phyloP scores from a whole-genome alignment of 2,797 vertebrate species.

The Hydrophis major region DNA sequence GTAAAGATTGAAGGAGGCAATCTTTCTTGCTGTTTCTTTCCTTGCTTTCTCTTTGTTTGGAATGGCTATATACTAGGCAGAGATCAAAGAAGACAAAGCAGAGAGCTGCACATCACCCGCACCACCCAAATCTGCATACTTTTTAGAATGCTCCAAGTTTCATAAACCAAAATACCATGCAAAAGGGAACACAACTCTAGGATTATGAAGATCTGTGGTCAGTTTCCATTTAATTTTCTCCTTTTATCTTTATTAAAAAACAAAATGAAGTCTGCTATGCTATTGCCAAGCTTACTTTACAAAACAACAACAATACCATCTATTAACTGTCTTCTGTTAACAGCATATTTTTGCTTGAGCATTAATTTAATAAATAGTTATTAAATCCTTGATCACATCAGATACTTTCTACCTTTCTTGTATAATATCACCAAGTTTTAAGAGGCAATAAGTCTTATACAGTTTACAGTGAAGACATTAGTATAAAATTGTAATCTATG shows the following conservation, averaged over 20 bases:
- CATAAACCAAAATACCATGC: conserved; percentile 5
- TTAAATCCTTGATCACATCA: conserved; percentile 2
- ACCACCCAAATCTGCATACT: conserved; percentile 19
- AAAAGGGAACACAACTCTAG: conserved; percentile 18
- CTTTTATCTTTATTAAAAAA: conserved; percentile 5
- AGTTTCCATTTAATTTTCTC: conserved; percentile 11
- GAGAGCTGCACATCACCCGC: neutral
- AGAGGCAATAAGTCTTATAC: neutral
- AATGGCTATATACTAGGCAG: conserved; percentile 7
- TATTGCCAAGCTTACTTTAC: neutral
- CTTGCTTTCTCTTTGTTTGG: conserved; percentile 29
- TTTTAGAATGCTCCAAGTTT: conserved; percentile 27
- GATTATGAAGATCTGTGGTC: neutral
- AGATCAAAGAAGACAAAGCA: conserved; percentile 20
- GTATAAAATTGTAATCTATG: neutral
- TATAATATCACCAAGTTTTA: neutral
- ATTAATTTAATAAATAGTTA: neutral
- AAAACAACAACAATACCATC: neutral
- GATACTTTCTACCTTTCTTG: neutral
- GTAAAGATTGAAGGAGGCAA: neutral
- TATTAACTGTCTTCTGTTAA: conserved; percentile 3
- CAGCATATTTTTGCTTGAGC: neutral
- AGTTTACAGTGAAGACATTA: neutral
- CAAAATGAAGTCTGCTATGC: conserved; percentile 2
- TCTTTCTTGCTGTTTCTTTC: conserved; percentile 8